These are phyloP conservation scores for Rhinogobio ventralis DNA, from an alignment of 2,797 vertebrate species.

Conservation along the genomic window DNA sequence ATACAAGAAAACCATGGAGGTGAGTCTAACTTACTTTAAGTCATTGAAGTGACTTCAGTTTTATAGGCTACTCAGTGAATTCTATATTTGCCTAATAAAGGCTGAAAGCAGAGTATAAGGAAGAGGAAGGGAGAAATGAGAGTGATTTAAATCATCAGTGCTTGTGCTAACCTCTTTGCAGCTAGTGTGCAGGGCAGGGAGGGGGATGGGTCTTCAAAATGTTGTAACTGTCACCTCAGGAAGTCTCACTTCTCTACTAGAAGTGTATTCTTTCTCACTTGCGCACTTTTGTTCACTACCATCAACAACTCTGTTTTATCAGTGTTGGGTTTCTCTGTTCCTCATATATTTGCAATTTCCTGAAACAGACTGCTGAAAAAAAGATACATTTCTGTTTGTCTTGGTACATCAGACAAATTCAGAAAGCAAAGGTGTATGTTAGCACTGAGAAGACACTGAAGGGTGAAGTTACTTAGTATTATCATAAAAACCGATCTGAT, in stretches of 20 bases:
- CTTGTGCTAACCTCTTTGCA: slow-evolving; percentile 1
- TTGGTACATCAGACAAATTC: not conserved
- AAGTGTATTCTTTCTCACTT: not conserved
- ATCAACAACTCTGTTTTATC: not conserved
- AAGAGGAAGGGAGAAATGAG: slow-evolving; percentile 49
- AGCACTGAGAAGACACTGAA: not conserved
- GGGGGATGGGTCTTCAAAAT: slow-evolving; percentile 2
- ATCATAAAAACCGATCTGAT: not conserved
- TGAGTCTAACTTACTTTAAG: slow-evolving; percentile 68
- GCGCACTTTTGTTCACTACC: not conserved
- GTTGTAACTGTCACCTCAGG: slow-evolving; percentile 39
- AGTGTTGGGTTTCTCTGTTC: slow-evolving; percentile 31
- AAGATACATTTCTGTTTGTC: not conserved
- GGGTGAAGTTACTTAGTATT: not conserved
- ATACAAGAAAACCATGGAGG: slow-evolving; percentile 92
- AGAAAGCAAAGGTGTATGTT: not conserved
- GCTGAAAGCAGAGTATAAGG: slow-evolving; percentile 33
- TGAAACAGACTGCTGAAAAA: slow-evolving; percentile 6
- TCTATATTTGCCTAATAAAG: slow-evolving; percentile 21
- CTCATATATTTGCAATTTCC: slow-evolving; percentile 45
- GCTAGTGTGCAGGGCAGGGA: not conserved
- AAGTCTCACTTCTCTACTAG: slow-evolving; percentile 43
- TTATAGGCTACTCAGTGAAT: not conserved
- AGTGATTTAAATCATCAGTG: slow-evolving; percentile 48
- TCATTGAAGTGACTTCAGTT: not conserved